These are phyloP conservation scores for Phataginus tricuspis DNA, from an alignment of 2,797 vertebrate genomes.

Conservation along the genomic window DNA sequence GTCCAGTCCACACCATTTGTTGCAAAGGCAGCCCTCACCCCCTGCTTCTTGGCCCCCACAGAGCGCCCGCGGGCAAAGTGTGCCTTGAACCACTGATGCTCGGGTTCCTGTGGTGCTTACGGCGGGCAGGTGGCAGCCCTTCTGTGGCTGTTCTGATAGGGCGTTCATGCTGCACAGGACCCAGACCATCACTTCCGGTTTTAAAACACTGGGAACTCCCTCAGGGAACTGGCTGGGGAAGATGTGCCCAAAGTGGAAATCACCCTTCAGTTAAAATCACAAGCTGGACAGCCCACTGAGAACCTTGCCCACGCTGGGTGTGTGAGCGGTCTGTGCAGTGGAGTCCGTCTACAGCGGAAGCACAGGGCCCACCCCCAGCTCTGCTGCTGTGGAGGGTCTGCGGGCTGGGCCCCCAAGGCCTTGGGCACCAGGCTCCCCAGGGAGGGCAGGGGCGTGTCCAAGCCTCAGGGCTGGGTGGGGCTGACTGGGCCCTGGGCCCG, in stretches of 20 bases:
- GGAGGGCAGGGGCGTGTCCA: too few species aligned
- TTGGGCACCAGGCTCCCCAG: too few species aligned
- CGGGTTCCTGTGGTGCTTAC: not conserved
- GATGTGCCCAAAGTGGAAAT: not conserved
- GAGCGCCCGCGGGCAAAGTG: accelerated
- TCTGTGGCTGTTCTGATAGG: not conserved
- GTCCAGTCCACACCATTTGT: not conserved
- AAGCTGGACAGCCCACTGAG: not conserved
- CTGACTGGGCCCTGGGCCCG: not conserved
- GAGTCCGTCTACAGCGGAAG: too few species aligned
- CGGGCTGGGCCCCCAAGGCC: too few species aligned
- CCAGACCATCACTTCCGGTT: not conserved
- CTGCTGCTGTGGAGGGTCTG: too few species aligned
- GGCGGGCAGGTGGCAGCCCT: not conserved
- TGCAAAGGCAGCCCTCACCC: not conserved
- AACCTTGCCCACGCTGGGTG: not conserved
- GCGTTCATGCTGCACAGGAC: not conserved
- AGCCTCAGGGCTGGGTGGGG: too few species aligned
- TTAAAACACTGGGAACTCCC: not conserved
- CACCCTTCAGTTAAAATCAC: not conserved
- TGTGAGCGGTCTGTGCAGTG: not conserved
- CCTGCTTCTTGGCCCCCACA: too few species aligned
- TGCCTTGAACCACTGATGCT: too few species aligned
- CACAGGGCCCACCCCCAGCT: not conserved
- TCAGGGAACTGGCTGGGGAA: not conserved